Percentiles rank a stretch among this genome's conserved stretches.
These are phyloP conservation scores for Artemia franciscana DNA, from an alignment of 1,140 invertebrate genomes.

Conservation along the genomic window DNA sequence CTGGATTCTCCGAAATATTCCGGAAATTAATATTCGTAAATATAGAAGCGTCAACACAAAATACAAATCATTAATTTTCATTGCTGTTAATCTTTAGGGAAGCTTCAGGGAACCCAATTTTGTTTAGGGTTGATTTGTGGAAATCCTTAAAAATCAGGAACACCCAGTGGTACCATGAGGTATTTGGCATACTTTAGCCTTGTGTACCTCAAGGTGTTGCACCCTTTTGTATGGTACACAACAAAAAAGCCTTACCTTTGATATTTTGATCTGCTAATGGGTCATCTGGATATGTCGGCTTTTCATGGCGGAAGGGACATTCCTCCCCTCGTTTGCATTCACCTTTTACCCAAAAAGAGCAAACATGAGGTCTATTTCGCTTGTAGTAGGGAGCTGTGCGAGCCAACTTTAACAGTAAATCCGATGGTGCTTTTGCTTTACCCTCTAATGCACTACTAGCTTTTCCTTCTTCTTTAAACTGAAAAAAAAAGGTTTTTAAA, in stretches of 20 bases:
- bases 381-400: constrained; percentile 97
- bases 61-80: too few species aligned
- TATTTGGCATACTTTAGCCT: too few species aligned
- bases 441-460: constrained; percentile 14
- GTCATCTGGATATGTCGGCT: constrained; percentile 97
- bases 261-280: constrained; percentile 98
- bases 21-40: too few species aligned
- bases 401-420: constrained; percentile 79
- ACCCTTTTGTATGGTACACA: too few species aligned
- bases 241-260: constrained; percentile 54
- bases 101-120: too few species aligned
- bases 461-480: not conserved
- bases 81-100: too few species aligned
- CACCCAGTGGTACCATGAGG: too few species aligned
- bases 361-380: constrained; percentile 92
- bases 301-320: constrained; percentile 97
- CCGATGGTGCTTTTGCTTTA: constrained; percentile 31
- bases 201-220: too few species aligned
- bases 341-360: constrained; percentile 99
- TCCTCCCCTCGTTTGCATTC: constrained; percentile 97
- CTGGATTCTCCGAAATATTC: too few species aligned
- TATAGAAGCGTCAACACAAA: too few species aligned
- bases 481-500: not conserved
- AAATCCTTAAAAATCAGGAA: too few species aligned
- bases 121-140: too few species aligned